Evolutionary conservation across 2,113 vertebrate genomes (phyloP).

Genomic region (human): GRCh38 chr1:109987501-109988000

Average conservation of each 20-base stretch:
- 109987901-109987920: not conserved
- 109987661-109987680: not conserved
- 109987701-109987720: not conserved
- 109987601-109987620: not conserved
- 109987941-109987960: constrained; percentile 27
- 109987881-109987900: constrained; percentile 35
- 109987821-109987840: not conserved
- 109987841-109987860: not conserved
- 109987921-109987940: constrained; percentile 27
- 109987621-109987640: not conserved
- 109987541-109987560: constrained; percentile 4
- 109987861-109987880: constrained; percentile 7
- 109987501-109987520: constrained; percentile 27
- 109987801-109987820: not conserved
- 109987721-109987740: not conserved
- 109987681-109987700: not conserved
- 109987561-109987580: not conserved
- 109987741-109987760: not conserved
- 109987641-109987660: not conserved
- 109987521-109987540: constrained; percentile 55
- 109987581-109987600: not conserved
- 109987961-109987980: not conserved
- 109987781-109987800: not conserved
- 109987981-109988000: constrained; percentile 19
- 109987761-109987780: not conserved